These are phyloP conservation scores for Ephydatia muelleri DNA, from an alignment of 37 sponge, comb jelly and placozoan genomes.

Conservation along the genomic window DNA sequence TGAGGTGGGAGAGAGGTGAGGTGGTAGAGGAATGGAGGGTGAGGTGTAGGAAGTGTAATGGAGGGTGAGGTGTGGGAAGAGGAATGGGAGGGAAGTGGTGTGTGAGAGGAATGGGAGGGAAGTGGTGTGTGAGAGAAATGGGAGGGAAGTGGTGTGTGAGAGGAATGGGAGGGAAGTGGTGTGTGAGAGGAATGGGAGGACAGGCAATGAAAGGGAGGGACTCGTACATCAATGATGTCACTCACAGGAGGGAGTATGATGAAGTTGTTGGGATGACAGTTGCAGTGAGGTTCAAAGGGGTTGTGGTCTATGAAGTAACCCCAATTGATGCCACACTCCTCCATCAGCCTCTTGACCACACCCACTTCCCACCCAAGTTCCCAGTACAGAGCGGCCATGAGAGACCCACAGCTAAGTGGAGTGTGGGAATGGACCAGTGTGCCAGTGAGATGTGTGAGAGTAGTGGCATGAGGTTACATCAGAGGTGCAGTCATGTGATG, in stretches of 20 bases:
- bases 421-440: background rate
- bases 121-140: too few species aligned
- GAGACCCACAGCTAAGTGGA: background rate
- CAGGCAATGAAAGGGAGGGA: too few species aligned
- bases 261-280: conserved; percentile 65
- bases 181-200: too few species aligned
- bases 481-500: background rate
- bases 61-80: too few species aligned
- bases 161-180: too few species aligned
- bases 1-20: too few species aligned
- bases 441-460: background rate
- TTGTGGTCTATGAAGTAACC: conserved; percentile 72
- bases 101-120: too few species aligned
- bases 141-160: too few species aligned
- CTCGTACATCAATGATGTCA: too few species aligned
- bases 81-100: too few species aligned
- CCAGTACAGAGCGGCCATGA: conserved; percentile 38
- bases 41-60: too few species aligned
- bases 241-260: conserved; percentile 52
- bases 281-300: conserved; percentile 67
- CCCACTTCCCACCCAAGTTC: conserved; percentile 56
- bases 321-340: conserved; percentile 49
- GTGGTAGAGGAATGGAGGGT: too few species aligned
- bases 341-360: conserved; percentile 3
- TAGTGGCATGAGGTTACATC: background rate